Percentiles rank a stretch among this genome's conserved stretches.
Evolutionary conservation across 2,888 invertebrate genomes (phyloP).

Genomic region (Aelia acuminata): DNA sequence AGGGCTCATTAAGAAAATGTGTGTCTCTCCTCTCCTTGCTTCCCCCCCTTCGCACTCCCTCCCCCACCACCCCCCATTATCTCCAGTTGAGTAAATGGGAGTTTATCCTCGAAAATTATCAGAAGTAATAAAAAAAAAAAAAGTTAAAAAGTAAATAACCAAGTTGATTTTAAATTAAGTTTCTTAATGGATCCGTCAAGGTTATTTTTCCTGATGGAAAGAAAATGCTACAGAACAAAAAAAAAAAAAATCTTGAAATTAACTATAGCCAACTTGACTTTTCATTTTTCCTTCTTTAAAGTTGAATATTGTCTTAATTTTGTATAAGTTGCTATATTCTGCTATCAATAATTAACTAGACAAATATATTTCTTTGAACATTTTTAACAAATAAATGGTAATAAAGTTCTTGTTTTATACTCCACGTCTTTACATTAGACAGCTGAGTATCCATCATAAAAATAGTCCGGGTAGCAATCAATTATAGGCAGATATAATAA

Average conservation of each 20-base stretch:
- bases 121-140: not conserved
- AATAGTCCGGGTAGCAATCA: too few species aligned
- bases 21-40: not conserved
- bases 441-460: too few species aligned
- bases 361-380: too few species aligned
- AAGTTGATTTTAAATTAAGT: conserved; percentile 32
- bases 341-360: too few species aligned
- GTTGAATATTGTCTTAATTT: too few species aligned
- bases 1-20: conserved; percentile 14
- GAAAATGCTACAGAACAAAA: not conserved
- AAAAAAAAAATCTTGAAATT: not conserved
- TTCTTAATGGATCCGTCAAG: conserved; percentile 11
- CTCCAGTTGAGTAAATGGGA: not conserved
- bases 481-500: too few species aligned
- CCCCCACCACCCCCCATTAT: too few species aligned
- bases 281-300: not conserved
- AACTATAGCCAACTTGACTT: not conserved
- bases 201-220: not conserved
- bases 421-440: too few species aligned
- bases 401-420: too few species aligned
- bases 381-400: too few species aligned
- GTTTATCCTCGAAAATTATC: not conserved
- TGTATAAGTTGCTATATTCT: too few species aligned
- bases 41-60: not conserved
- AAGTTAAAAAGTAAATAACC: not conserved